Conservation (phyloP, 2,888 invertebrate species). For the Drosophila prostipennis region DNA sequence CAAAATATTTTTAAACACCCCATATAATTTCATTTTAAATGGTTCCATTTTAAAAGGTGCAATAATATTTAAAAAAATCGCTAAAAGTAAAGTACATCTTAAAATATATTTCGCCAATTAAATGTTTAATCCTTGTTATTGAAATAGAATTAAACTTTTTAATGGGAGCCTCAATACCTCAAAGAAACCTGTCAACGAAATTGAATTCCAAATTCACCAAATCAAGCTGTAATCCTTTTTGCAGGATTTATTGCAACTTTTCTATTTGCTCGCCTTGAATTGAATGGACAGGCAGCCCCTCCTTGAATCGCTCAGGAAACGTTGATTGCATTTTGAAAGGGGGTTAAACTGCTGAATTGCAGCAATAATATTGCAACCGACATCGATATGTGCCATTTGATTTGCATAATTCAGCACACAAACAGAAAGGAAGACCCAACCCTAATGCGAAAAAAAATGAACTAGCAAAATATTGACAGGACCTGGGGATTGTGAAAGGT, state of each 20-base stretch:
- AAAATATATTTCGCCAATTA: background rate
- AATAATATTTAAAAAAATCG: no score
- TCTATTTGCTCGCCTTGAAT: constrained; percentile 17
- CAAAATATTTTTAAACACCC: no score
- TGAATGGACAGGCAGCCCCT: constrained; percentile 23
- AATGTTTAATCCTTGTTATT: background rate
- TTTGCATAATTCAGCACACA: constrained; percentile 69
- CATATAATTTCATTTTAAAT: no score
- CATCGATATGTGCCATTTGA: constrained; percentile 77
- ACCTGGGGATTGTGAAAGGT: constrained; percentile 17
- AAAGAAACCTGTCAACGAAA: constrained; percentile 9
- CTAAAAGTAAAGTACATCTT: background rate
- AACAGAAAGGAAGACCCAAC: constrained; percentile 36
- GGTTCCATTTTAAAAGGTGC: no score
- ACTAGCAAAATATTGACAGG: constrained; percentile 65
- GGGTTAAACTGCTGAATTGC: constrained; percentile 68
- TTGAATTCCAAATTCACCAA: constrained; percentile 6
- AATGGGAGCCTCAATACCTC: background rate
- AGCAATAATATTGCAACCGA: constrained; percentile 77
- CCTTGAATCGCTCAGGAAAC: constrained; percentile 11
- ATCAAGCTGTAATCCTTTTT: constrained; percentile 26
- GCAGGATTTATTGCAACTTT: constrained; percentile 22
- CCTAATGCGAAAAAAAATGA: constrained; percentile 42
- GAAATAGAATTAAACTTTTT: background rate
- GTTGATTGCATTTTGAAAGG: constrained; percentile 57